Base-by-base conservation (phyloP, 1,140 invertebrate genomes). In the Hylaeus volcanicus region DNA sequence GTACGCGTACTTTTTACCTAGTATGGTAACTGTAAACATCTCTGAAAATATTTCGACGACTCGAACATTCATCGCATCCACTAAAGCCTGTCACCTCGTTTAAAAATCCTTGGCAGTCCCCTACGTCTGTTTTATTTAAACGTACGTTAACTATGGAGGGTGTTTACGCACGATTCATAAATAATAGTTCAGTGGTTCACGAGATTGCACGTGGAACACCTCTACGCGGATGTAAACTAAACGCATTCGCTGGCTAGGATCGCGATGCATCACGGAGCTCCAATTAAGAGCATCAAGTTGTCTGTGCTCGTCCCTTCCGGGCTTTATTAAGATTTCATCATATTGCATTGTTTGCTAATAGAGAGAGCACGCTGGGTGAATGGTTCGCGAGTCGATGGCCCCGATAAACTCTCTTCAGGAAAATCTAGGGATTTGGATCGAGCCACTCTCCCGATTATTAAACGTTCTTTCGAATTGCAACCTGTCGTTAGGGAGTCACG, bases 11-110 rank as follows among this genome's bases (percentile, higher is more conserved):
- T 41, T 56, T 51, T 56, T n/a, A 45, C 61, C 61, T 41, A 61
- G 8, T 81, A 70, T 51, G 41, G 60, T 81, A 81, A 81, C 73
- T 76, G 79, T 76, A 76, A 81, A 70, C 26, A 43, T 14, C 53
- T 41, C 66, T 63, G 66, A 81, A 81, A 70, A 74, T 60, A 51
- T 70, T 37, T 55, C 74, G 51, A 15, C 9, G 6, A 26, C 15
- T 41, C 9, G 5, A 26, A 53, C 69, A 64, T 9, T 41, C 43
- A 41, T 26, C 39, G 48, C 15, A 69, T 26, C 58, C 45, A 48
- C 26, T 26, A 26, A 26, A 26, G 26, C 26, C 26, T 26, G 26
- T 26, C 26, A 26, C 26, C 26, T 0, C 26, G 26, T 26, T 26
- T 26, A 26, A 26, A 26, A 26, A 26, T 26, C 26, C 26, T 26